Percentiles rank a stretch among this genome's conserved stretches.
Conservation (phyloP, 2,113 vertebrate genomes). For the Pelobates fuscus region DNA sequence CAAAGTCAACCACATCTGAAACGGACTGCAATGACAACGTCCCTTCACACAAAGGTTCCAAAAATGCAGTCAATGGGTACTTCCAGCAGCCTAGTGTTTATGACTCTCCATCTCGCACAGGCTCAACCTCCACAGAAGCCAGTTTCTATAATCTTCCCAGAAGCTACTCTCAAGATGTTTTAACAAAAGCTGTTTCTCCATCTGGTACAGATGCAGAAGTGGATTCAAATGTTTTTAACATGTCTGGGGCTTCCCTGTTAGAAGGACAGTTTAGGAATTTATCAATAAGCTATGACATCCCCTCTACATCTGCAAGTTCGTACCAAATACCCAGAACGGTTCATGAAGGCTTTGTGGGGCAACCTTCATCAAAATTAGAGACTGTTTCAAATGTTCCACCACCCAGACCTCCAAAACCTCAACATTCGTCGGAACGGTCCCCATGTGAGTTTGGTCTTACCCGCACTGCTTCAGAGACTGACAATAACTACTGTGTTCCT, state of each 20-base stretch:
- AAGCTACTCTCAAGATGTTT: slow-evolving; percentile 92
- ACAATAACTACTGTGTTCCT: slow-evolving; percentile 86
- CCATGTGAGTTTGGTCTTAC: slow-evolving; percentile 81
- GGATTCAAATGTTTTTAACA: slow-evolving; percentile 86
- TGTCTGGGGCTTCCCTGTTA: slow-evolving; percentile 75
- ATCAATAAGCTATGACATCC: slow-evolving; percentile 93
- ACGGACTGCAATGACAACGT: slow-evolving; percentile 97
- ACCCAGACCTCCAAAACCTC: slow-evolving; percentile 92
- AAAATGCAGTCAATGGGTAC: slow-evolving; percentile 87
- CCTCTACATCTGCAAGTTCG: slow-evolving; percentile 85
- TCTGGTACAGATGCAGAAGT: slow-evolving; percentile 74
- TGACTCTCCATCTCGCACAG: slow-evolving; percentile 82
- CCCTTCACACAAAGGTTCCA: slow-evolving; percentile 81
- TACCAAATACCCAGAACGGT: slow-evolving; percentile 89
- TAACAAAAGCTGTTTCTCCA: slow-evolving; percentile 78
- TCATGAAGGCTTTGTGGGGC: slow-evolving; percentile 69
- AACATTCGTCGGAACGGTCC: slow-evolving; percentile 81
- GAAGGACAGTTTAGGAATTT: slow-evolving; percentile 86
- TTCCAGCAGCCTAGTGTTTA: slow-evolving; percentile 81
- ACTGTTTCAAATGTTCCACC: slow-evolving; percentile 83
- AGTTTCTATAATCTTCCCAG: slow-evolving; percentile 88
- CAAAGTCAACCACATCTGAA: slow-evolving; percentile 89
- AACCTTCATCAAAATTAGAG: slow-evolving; percentile 72
- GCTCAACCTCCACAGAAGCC: slow-evolving; percentile 74
- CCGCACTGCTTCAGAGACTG: slow-evolving; percentile 84